Base-by-base conservation (phyloP, 2,113 vertebrate genomes). In the Verasper variegatus region DNA sequence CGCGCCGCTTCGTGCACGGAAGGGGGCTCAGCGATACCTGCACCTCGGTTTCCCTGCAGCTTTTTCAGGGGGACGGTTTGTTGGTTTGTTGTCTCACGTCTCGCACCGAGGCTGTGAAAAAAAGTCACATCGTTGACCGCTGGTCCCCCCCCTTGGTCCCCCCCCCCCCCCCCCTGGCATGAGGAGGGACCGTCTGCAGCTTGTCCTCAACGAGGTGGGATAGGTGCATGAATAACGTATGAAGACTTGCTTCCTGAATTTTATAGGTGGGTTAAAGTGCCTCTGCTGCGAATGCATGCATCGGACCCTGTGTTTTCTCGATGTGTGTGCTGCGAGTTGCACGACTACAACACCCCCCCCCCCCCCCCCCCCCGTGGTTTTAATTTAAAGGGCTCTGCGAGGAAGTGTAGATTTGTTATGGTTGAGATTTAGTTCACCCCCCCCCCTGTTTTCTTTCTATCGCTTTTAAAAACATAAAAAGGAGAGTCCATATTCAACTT, bases 401-500 rank as follows among this genome's bases (percentile, higher is more conserved):
- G 7, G 27, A 51, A 14, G 54, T 45, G 47, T 21, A 21, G 23
- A 58, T 79, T 26, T 79, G 35, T 60, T 57, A 56, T 49, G 62
- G 15, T 21, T 72, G 14, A 9, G 4, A 23, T 71, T 42, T 54
- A 49, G 13, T 13, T 27, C 24, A 8, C 12, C 18, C 60, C 27
- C 31, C 5, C 27, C 27, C 27, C 5, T 7, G 11, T 5, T n/a
- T 14, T 21, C n/a, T 49, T 12, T n/a, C 37, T 52, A 47, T 52
- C 13, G 15, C 20, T 14, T 5, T 40, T 1, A 31, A 31, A 31
- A 27, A 27, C 27, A 27, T 27, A 5, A 27, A 27, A 31, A 70
- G 73, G 78, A 72, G 62, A 72, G 55, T 72, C 55, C 57, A 57
- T 66, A 68, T 76, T 72, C 23, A 86, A 85, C 81, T 88, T 86